These are phyloP conservation scores for Pterostichus niger DNA, from an alignment of 2,888 invertebrate genomes.

Conservation along the genomic window DNA sequence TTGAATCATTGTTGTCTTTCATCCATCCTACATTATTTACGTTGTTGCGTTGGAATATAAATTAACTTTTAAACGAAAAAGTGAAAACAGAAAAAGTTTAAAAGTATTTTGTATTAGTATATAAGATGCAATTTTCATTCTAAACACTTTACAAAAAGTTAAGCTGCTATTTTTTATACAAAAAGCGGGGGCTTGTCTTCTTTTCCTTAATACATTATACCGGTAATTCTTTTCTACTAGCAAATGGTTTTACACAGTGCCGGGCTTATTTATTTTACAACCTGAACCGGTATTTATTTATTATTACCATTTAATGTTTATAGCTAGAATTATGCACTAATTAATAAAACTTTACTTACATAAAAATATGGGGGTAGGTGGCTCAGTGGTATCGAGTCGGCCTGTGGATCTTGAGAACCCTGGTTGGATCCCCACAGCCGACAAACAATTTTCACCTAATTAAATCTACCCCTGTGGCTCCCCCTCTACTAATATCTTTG, in stretches of 20 bases:
- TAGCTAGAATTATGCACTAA: too few species aligned
- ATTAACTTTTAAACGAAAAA: constrained; percentile 54
- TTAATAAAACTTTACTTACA: too few species aligned
- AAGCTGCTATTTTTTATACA: constrained; percentile 15
- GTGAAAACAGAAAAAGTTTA: constrained; percentile 48
- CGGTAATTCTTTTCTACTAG: constrained; percentile 26
- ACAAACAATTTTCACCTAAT: too few species aligned
- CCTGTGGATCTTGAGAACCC: too few species aligned
- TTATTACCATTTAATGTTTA: too few species aligned
- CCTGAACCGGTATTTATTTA: too few species aligned
- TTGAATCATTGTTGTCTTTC: constrained; percentile 44
- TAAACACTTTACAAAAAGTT: constrained; percentile 36
- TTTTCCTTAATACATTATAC: constrained; percentile 27
- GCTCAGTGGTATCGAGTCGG: too few species aligned
- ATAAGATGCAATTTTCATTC: constrained; percentile 48
- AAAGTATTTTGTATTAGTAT: constrained; percentile 39
- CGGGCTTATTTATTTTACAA: too few species aligned
- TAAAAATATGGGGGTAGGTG: too few species aligned
- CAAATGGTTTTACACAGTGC: constrained; percentile 7
- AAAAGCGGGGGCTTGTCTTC: not conserved
- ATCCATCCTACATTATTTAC: constrained; percentile 27
- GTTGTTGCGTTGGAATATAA: constrained; percentile 26
- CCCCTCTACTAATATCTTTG: too few species aligned
- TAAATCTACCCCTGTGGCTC: too few species aligned
- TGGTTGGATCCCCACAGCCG: too few species aligned